Conservation (phyloP, 2,888 invertebrate genomes). For the Sminthurinus aureus region DNA sequence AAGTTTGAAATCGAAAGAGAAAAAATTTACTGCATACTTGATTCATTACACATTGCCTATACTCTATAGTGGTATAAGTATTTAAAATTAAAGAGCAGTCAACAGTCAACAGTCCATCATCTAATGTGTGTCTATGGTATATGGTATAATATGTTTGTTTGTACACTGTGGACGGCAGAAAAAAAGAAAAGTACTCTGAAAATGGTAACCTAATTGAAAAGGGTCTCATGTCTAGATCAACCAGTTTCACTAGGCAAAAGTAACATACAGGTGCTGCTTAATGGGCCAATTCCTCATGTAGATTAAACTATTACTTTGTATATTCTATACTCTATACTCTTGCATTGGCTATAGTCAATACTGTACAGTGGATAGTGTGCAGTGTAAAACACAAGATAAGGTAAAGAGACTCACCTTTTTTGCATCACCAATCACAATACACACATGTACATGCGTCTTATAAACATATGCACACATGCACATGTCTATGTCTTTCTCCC, state of each 20-base stretch:
- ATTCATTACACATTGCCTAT: background rate
- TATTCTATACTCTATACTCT: background rate
- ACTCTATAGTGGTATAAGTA: background rate
- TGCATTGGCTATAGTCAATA: background rate
- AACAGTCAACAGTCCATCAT: background rate
- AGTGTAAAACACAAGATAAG: no score
- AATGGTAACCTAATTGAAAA: conserved; percentile 41
- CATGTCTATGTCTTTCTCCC: background rate
- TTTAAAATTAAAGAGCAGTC: background rate
- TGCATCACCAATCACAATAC: background rate
- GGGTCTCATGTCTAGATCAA: conserved; percentile 40
- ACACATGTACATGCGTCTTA: background rate
- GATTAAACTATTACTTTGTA: background rate
- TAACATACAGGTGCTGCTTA: conserved; percentile 24
- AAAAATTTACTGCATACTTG: background rate
- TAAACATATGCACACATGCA: background rate
- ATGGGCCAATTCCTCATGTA: conserved; percentile 27
- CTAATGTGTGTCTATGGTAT: background rate
- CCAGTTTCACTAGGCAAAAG: conserved; percentile 30
- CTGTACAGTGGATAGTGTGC: background rate
- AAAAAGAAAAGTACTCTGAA: conserved; percentile 37
- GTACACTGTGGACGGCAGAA: background rate
- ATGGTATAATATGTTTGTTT: no score
- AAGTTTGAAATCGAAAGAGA: background rate
- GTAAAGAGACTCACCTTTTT: background rate